phyloP scores from a whole-genome alignment of 2,888 invertebrate genomes.

The Stenurella melanura region DNA sequence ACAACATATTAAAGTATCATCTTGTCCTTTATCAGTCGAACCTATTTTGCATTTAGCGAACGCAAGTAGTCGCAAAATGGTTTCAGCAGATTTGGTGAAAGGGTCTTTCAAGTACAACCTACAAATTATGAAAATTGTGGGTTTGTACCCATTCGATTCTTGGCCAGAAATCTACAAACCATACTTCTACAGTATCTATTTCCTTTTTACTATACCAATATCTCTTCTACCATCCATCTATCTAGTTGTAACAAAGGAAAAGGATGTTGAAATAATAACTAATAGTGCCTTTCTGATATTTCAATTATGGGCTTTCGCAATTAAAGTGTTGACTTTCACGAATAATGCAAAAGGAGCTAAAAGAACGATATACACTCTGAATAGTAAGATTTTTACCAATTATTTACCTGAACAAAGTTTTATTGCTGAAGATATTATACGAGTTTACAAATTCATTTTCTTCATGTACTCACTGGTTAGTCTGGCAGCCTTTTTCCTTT shows the following conservation, averaged over 20 bases:
- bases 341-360: constrained; percentile 9
- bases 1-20: too few relatives aligned
- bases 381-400: constrained; percentile 13
- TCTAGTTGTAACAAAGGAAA: constrained; percentile 28
- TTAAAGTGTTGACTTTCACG: constrained; percentile 37
- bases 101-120: constrained; percentile 35
- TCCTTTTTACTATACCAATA: constrained; percentile 25
- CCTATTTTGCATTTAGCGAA: too few relatives aligned
- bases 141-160: constrained; percentile 41
- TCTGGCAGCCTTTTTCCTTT: constrained; percentile 20
- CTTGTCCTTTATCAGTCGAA: too few relatives aligned
- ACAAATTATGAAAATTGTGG: constrained; percentile 33
- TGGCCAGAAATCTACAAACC: constrained; percentile 16
- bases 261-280: constrained; percentile 13
- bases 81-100: constrained; percentile 5
- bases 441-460: constrained; percentile 18
- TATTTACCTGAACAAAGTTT: constrained; percentile 5
- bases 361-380: constrained; percentile 17
- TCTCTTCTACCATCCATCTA: constrained; percentile 13
- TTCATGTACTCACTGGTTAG: constrained; percentile 18
- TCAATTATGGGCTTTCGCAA: constrained; percentile 15
- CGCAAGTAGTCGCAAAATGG: background rate
- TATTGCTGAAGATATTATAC: constrained; percentile 24
- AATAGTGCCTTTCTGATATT: constrained; percentile 17
- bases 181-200: constrained; percentile 23